Evolutionary conservation across 2,888 invertebrate genomes (phyloP), one percentile per base, ranked within the genome.

Genomic region (Ormyrus nitidulus): DNA sequence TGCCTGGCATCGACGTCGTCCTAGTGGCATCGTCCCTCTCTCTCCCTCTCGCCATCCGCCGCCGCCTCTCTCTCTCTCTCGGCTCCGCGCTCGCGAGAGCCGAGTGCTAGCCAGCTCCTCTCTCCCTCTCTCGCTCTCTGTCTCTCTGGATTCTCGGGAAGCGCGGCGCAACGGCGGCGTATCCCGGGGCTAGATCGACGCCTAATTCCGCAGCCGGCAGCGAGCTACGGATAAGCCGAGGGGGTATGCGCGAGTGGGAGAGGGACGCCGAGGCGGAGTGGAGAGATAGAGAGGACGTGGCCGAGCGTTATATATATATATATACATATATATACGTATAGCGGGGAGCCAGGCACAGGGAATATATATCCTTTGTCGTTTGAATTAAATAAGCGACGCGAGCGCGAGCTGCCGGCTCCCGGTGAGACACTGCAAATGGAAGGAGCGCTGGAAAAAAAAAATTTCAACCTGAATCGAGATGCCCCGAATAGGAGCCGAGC

Each of bases 81-180:
- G 10, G 54, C 49, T 92, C 91, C 92, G 91, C 34, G 8, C n/a
- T 56, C 10, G 56, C 56, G 10, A n/a, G 34, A 34, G 34, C 34
- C 34, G 34, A 34, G 34, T 34, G 34, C 34, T 34, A 34, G 34
- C 34, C 34, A 34, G 11, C 13, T 13, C 34, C 6, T 13, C 59
- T 64, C 92, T 91, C 92, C 92, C 92, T 92, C 92, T 92, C 59
- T 73, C 82, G 83, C 82, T 91, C 92, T 91, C 92, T 91, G 13
- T 51, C 19, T 51, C 65, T 19, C 46, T n/a, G 51, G 53, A 53
- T 51, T 61, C 71, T 51, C 34, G 44, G 34, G 34, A 46, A 5
- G 48, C 51, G 9, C 68, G 58, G 66, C 19, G 77, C 34, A 3
- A 13, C 34, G 34, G 58, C 46, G 85, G 86, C 86, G 86, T 88